Conservation (phyloP, 2,797 vertebrate species). For the Melanotaenia trifasciata region DNA sequence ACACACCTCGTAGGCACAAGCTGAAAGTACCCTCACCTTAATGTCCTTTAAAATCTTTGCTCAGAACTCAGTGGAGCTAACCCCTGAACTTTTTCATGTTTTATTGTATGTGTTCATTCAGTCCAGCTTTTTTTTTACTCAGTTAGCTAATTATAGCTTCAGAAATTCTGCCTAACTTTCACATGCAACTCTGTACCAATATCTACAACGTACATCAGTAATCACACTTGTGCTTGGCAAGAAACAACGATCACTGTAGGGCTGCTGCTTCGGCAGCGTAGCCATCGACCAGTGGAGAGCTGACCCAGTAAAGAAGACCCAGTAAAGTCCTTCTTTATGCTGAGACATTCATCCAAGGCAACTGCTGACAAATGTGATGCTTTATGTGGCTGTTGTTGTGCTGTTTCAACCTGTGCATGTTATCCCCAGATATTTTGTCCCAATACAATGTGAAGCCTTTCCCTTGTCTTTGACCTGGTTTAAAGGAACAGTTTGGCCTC, state of each 20-base stretch:
- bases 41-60: background rate
- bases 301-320: background rate
- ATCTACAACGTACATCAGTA: background rate
- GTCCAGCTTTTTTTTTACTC: background rate
- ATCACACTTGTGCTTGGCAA: background rate
- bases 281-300: background rate
- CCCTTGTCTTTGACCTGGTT: slow-evolving; percentile 21
- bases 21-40: background rate
- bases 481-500: slow-evolving; percentile 1
- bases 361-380: slow-evolving; percentile 43
- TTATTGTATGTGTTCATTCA: background rate
- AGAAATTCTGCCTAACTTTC: background rate
- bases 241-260: background rate
- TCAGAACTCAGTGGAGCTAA: background rate
- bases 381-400: slow-evolving; percentile 9
- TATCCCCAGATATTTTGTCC: slow-evolving; percentile 7
- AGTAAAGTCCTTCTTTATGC: background rate
- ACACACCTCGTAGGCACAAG: background rate
- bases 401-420: slow-evolving; percentile 7
- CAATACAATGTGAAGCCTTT: background rate
- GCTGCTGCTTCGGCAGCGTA: background rate
- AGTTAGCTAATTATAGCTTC: background rate
- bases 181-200: background rate
- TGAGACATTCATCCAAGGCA: background rate
- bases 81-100: too few species aligned